Base-by-base conservation (phyloP, 30 jellyfish, hydroid and myxozoan species). In the Sanderia malayensis region DNA sequence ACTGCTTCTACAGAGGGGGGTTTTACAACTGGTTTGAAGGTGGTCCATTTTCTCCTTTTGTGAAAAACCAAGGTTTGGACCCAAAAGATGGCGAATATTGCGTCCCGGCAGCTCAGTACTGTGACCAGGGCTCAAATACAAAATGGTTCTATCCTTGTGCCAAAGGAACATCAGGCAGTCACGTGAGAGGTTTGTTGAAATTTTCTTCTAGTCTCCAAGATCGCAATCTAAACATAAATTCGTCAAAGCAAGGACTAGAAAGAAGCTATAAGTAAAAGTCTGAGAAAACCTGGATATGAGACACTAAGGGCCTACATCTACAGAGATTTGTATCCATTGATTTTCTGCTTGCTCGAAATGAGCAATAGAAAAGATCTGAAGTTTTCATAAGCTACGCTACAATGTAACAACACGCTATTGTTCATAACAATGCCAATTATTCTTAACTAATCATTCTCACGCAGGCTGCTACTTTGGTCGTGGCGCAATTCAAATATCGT, bases 1-100 rank as follows among this genome's bases (percentile, higher is more conserved):
- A 87, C 61, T 87, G 96, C 27, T 87, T 87, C 69, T 87, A 87
- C 69, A 61, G 94, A 63, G 96, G 96, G 1, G 96, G 96, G 10
- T 87, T 87, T 59, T 87, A 31, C 68, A 87, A 87, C 59, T 87
- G 96, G 96, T 87, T 87, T 61, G 96, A 87, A 66, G 96, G 96
- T 6, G 96, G 96, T 1, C 96, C 96, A 10, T 67, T 37, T 78
- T 87, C 96, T 28, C 94, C 96, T 25, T 87, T 87, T 24, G 96
- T 87, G n/a, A 80, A 80, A 59, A 87, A 87, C 75, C 30, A 81
- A 73, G 96, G 96, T 9, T 71, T 73, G 21, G 91, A 87, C 58
- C 94, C 94, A 0, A 67, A 41, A 58, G 96, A 87, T 59, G 96
- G 96, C 20, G 95, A 72, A 30, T 74, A 18, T 68, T 87, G 96